A percentile compares a stretch with the other conserved stretches of the same genome.
Conservation (phyloP, 2,888 invertebrate genomes). For the Zaprionus lineosus region DNA sequence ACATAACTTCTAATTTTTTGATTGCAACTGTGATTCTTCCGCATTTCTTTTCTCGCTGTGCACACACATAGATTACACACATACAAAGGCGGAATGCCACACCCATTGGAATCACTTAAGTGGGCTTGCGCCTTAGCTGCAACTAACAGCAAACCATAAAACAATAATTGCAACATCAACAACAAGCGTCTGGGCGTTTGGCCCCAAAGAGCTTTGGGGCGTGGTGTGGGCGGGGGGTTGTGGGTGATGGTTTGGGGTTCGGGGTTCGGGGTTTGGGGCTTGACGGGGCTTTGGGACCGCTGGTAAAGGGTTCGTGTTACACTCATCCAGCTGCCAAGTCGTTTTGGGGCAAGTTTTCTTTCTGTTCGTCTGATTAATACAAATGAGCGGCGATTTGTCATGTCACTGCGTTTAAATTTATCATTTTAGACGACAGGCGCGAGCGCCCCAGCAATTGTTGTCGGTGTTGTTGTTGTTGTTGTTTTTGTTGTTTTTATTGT, state of each 20-base stretch:
- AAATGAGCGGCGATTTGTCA: constrained; percentile 79
- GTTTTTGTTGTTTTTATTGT: constrained; percentile 20
- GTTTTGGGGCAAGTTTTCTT: constrained; percentile 35
- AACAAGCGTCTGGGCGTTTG: constrained; percentile 41
- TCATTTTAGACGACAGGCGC: constrained; percentile 74
- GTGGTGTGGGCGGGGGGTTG: neutral
- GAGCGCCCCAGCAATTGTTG: constrained; percentile 52
- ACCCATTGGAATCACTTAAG: constrained; percentile 43
- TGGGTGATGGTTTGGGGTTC: neutral
- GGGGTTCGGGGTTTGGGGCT: no score
- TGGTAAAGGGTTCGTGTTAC: constrained; percentile 31
- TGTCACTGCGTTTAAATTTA: constrained; percentile 79
- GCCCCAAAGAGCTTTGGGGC: no score
- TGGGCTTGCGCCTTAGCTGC: constrained; percentile 30
- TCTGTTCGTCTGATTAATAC: constrained; percentile 72
- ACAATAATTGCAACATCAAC: constrained; percentile 74
- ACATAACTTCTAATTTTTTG: no score
- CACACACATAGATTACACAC: constrained; percentile 4
- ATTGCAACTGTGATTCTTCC: no score
- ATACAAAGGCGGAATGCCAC: constrained; percentile 7
- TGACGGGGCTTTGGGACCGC: no score
- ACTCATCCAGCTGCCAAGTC: constrained; percentile 7
- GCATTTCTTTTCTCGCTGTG: neutral
- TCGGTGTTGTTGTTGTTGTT: constrained; percentile 32
- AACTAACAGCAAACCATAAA: constrained; percentile 58